These are phyloP conservation scores for Siniperca chuatsi DNA, from an alignment of 2,113 vertebrate species.

Conservation along the genomic window DNA sequence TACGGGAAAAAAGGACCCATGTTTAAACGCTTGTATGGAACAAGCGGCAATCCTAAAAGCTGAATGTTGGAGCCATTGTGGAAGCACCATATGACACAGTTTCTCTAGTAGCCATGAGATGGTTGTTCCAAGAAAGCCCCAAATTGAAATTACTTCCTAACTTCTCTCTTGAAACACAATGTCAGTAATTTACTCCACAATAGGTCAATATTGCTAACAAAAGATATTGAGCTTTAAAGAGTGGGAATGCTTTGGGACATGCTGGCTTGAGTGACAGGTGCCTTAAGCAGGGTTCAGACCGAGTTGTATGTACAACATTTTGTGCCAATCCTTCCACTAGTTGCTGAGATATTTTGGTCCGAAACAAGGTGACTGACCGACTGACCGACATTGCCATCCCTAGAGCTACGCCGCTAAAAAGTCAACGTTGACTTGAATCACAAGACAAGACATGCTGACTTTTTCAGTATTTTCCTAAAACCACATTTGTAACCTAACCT, in stretches of 20 bases:
- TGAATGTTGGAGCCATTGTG: conserved; percentile 16
- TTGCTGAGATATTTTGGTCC: neutral
- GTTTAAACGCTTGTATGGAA: neutral
- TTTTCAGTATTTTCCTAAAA: neutral
- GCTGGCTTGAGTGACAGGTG: too few species aligned
- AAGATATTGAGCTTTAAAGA: neutral
- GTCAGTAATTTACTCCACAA: neutral
- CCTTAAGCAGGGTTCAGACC: too few species aligned
- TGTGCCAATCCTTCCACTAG: neutral
- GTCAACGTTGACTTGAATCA: neutral
- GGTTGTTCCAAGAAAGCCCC: neutral
- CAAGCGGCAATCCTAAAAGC: neutral
- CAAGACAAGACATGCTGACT: neutral
- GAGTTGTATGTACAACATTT: neutral
- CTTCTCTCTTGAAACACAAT: neutral
- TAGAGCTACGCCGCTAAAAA: neutral
- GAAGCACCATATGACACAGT: neutral
- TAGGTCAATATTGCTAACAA: neutral
- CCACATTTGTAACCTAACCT: neutral
- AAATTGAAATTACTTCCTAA: neutral
- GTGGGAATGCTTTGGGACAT: neutral
- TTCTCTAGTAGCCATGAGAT: neutral
- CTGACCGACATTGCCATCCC: neutral
- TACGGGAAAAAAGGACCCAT: neutral
- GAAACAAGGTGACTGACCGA: neutral